Evolutionary conservation across 2,888 invertebrate species (phyloP).

Genomic region (Clistopyga incitator): DNA sequence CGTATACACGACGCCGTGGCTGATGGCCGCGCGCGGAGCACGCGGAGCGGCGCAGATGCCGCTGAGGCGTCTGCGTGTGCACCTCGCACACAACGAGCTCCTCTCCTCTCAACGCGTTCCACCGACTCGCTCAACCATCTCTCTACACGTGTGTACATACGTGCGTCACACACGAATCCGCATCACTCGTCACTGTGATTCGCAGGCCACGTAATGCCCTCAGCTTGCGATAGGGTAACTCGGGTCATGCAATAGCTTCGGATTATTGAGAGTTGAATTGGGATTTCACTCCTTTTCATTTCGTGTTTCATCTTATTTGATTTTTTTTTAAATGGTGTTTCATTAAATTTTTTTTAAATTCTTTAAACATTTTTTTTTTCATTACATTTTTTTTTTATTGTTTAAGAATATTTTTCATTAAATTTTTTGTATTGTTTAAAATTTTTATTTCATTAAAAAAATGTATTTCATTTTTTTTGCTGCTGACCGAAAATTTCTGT

Average conservation of each 20-base stretch:
- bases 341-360: too few species aligned
- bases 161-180: background rate
- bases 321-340: too few species aligned
- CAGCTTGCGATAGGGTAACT: background rate
- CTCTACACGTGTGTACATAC: background rate
- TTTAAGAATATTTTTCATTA: too few species aligned
- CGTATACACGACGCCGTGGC: slow-evolving; percentile 61
- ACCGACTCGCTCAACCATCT: background rate
- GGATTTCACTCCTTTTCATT: background rate
- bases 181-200: background rate
- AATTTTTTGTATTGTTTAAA: too few species aligned
- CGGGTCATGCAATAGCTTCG: background rate
- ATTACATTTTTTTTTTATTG: too few species aligned
- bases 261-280: too few species aligned
- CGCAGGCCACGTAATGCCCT: slow-evolving; percentile 27
- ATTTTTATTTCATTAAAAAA: too few species aligned
- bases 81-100: slow-evolving; percentile 20
- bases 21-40: slow-evolving; percentile 13
- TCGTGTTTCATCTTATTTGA: too few species aligned
- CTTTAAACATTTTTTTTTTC: too few species aligned
- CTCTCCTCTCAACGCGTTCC: background rate
- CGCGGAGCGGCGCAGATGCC: slow-evolving; percentile 48
- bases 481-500: background rate
- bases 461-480: too few species aligned
- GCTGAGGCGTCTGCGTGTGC: slow-evolving; percentile 25